Evolutionary conservation across 2,888 invertebrate genomes (phyloP).

Genomic region (Harpalus rufipes): DNA sequence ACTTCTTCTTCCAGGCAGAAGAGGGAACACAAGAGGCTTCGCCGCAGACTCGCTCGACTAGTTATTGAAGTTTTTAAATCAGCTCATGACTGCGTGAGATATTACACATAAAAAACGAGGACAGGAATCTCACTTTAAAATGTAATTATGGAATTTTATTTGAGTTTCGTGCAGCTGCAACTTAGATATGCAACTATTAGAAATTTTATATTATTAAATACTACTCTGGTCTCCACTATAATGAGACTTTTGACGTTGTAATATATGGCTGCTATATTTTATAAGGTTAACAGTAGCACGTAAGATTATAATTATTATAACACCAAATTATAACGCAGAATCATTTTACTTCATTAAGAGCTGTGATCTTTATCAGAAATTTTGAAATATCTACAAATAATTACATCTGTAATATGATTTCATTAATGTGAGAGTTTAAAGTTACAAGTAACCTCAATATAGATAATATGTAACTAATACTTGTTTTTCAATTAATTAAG

Average conservation of each 20-base stretch:
- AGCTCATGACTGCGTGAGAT: constrained; percentile 45
- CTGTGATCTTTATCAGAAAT: background rate
- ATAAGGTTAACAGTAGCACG: background rate
- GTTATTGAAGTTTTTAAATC: constrained; percentile 66
- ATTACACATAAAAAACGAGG: constrained; percentile 29
- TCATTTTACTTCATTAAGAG: background rate
- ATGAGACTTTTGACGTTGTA: background rate
- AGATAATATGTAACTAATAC: too few relatives aligned
- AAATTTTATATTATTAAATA: constrained; percentile 8
- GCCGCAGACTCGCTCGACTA: constrained; percentile 24
- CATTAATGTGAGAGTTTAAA: background rate
- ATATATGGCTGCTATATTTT: background rate
- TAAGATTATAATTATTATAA: constrained; percentile 4
- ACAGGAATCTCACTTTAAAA: constrained; percentile 27
- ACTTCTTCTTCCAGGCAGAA: constrained; percentile 24
- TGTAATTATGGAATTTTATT: constrained; percentile 26
- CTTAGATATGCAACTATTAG: background rate
- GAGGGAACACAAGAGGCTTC: background rate
- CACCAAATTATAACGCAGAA: background rate
- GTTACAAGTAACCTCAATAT: too few relatives aligned
- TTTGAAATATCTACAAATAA: background rate
- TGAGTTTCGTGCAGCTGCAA: constrained; percentile 7
- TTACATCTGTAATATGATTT: background rate
- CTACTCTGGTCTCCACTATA: background rate
- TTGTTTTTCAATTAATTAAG: too few relatives aligned